Percentiles rank a stretch among this genome's conserved stretches.
phyloP scores from a whole-genome alignment of 2,113 vertebrate genomes.

The Aldabrachelys gigantea region DNA sequence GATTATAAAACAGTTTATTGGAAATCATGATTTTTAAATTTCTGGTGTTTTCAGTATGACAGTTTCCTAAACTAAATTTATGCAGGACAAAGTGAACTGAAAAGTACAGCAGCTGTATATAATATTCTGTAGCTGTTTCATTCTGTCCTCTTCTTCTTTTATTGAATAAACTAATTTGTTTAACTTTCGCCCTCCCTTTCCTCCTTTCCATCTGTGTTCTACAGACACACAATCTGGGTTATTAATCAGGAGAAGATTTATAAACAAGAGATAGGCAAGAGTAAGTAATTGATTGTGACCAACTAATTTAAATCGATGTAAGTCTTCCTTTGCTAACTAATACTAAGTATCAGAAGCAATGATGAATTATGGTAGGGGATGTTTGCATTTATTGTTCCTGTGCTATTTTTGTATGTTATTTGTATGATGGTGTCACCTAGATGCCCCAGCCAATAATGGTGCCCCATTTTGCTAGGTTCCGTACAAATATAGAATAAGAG shows the following conservation, averaged over 20 bases:
- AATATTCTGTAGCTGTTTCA: background rate
- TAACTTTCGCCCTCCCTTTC: background rate
- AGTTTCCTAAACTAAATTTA: background rate
- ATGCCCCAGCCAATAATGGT: background rate
- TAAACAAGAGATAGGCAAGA: background rate
- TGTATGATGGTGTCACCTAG: background rate
- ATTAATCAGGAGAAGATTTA: constrained; percentile 14
- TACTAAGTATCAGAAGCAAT: background rate
- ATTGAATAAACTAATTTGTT: background rate
- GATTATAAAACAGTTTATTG: background rate
- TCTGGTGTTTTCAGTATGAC: background rate
- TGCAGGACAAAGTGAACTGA: background rate
- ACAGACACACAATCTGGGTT: background rate
- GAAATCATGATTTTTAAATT: background rate
- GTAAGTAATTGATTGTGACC: background rate
- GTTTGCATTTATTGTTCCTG: background rate
- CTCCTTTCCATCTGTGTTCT: background rate
- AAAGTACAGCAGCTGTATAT: background rate
- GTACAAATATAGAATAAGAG: background rate
- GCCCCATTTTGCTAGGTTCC: background rate
- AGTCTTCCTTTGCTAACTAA: background rate
- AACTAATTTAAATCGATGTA: background rate
- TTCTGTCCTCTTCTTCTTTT: background rate
- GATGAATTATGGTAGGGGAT: background rate
- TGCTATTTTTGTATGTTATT: background rate